Base-by-base conservation (phyloP, 2,888 invertebrate genomes). In the Anthophora plumipes region DNA sequence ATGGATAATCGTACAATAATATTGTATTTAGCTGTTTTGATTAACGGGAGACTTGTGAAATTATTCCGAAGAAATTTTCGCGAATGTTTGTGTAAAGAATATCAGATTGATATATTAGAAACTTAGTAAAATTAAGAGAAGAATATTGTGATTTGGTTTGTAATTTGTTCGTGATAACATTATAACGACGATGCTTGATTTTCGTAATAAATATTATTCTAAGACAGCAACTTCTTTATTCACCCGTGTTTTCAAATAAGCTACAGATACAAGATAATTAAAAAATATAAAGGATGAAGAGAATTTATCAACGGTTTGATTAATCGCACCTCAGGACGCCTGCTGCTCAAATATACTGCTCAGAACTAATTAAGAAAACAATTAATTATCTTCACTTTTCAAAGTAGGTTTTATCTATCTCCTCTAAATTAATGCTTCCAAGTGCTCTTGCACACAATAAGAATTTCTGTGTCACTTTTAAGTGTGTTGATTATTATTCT, bases 361-460 rank as follows among this genome's bases (percentile, higher is more conserved):
- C 25, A 20, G 22, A 61, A 48, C 46, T 61, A 77, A 75, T 77
- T 77, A 77, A 75, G 77, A 22, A 67, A 75, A 75, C 61, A 43
- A 77, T 77, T 77, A 77, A 77, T 77, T 61, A 77, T 41, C 76
- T 55, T 67, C 76, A 14, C 41, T 61, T 59, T 25, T 37, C 25
- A 20, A 46, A 39, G 59, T 46, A 60, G 52, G 25, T 1, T 46
- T 73, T 74, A 54, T 68, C 67, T 43, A 48, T 43, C 17, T 46
- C 11, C 25, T 12, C n/a, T 25, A 41, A 61, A 68, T 41, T 22
- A 41, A 75, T 68, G 61, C 20, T 76, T 77, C 66, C 46, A 74
- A 66, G 60, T 64, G 52, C 59, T 46, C 57, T 31, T 41, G 9
- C 43, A 37, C 50, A n/a, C 9, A 9, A 31, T 37, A 37, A 2